Evolutionary conservation across 2,113 vertebrate genomes (phyloP), one percentile per base, ranked within the genome.

Genomic region (Glareola pratincola): DNA sequence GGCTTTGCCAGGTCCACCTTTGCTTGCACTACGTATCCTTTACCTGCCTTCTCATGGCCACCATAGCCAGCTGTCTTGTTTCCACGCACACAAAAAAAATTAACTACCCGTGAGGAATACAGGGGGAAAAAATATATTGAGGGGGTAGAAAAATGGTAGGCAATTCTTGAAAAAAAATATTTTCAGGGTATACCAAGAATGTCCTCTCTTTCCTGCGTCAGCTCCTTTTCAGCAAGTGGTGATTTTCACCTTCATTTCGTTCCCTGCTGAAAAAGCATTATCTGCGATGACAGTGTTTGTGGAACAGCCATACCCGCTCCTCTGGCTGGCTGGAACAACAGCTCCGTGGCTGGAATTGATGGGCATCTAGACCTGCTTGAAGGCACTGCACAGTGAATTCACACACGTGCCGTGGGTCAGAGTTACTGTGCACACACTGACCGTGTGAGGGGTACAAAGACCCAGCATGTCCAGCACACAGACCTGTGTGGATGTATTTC

Each of bases 41-140:
- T 43, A 75, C 47, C 69, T 81, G 50, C 66, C 50, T 32, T 77
- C 41, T 66, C n/a, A 39, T 41, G 41, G 69, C 77, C 30, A 36
- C 22, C 34, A 4, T 2, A 77, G 34, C 39, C 45, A 53, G 8
- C 30, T 51, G 5, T 72, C 32, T 57, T 67, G 15, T 41, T 79
- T 75, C 27, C 21, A 21, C 20, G 2, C 22, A 5, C 19, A 27
- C 5, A 3, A 50, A 84, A 41, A 59, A 64, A 43, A 48, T 60
- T 43, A 22, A 10, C 8, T 36, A 59, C 5, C 7, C 4, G 0
- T 62, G 24, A 75, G 10, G 30, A 54, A 37, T 18, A 34, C 3
- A 14, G 34, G 10, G 30, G 7, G 2, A 1, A 30, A 45, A 47
- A 69, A 30, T 54, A 69, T 0, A 0, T 45, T 22, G 26, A 51